Conservation (phyloP, 2,113 vertebrate species). For the Pelecanus crispus region DNA sequence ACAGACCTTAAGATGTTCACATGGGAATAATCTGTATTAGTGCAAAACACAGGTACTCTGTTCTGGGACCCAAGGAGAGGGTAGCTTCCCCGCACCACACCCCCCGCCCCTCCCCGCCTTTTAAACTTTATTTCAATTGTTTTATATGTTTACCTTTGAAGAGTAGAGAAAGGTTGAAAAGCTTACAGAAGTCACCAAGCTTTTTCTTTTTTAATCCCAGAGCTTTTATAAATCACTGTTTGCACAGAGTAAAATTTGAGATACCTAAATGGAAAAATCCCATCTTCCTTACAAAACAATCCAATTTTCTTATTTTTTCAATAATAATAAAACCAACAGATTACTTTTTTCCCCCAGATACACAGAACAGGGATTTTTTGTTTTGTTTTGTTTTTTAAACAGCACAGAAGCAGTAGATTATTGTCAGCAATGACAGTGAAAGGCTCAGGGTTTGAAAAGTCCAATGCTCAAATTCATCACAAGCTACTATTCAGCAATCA, state of each 20-base stretch:
- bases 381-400: neutral
- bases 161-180: neutral
- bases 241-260: neutral
- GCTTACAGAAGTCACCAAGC: neutral
- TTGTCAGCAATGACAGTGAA: neutral
- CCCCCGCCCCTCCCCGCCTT: neutral
- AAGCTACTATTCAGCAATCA: neutral
- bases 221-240: neutral
- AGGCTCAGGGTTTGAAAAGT: neutral
- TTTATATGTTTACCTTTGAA: neutral
- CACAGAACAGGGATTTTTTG: neutral
- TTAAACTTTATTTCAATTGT: neutral
- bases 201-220: neutral
- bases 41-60: neutral
- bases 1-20: neutral
- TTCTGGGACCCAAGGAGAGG: neutral
- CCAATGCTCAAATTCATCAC: neutral
- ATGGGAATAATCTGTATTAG: neutral
- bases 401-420: neutral
- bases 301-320: neutral
- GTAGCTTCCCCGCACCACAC: neutral
- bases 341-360: neutral
- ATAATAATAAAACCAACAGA: neutral
- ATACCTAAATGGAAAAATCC: neutral
- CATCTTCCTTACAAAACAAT: neutral